phyloP scores from a whole-genome alignment of 1,140 invertebrate species.

The Batillaria attramentaria region DNA sequence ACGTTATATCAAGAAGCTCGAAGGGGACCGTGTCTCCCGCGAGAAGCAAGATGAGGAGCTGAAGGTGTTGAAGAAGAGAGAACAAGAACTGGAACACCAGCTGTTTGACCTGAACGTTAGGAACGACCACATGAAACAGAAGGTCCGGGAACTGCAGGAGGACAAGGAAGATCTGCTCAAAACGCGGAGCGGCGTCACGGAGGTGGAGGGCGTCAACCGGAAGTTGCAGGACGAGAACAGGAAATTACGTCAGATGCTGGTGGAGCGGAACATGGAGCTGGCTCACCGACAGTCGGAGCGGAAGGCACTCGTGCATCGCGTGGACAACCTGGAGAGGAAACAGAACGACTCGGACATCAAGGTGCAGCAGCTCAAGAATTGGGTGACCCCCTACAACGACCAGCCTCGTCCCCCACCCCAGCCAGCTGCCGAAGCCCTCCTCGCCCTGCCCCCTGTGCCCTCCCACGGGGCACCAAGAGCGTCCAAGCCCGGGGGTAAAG shows the following conservation, averaged over 20 bases:
- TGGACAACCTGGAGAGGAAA: slow-evolving; percentile 41
- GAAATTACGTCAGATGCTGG: slow-evolving; percentile 42
- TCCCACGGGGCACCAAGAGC: background rate
- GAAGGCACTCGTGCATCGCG: slow-evolving; percentile 10
- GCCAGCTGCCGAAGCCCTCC: background rate
- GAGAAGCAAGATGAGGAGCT: slow-evolving; percentile 28
- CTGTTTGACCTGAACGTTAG: slow-evolving; percentile 21
- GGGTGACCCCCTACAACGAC: slow-evolving; percentile 24
- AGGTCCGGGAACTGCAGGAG: slow-evolving; percentile 31
- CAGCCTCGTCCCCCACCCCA: background rate
- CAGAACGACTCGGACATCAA: slow-evolving; percentile 37
- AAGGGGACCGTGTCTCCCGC: slow-evolving; percentile 9
- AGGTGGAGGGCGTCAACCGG: slow-evolving; percentile 28
- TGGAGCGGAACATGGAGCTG: slow-evolving; percentile 46
- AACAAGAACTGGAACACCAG: slow-evolving; percentile 36
- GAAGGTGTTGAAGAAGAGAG: background rate
- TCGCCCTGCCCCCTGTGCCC: background rate
- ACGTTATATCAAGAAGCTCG: slow-evolving; percentile 28
- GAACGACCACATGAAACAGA: slow-evolving; percentile 29
- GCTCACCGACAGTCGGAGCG: slow-evolving; percentile 37
- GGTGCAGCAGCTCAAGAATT: slow-evolving; percentile 37
- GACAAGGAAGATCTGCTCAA: slow-evolving; percentile 31
- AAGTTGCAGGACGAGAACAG: slow-evolving; percentile 41
- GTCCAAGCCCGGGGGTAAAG: background rate
- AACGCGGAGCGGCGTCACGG: background rate